Base-by-base conservation (phyloP, 2,888 invertebrate genomes). In the Fissipunctia ypsillon region DNA sequence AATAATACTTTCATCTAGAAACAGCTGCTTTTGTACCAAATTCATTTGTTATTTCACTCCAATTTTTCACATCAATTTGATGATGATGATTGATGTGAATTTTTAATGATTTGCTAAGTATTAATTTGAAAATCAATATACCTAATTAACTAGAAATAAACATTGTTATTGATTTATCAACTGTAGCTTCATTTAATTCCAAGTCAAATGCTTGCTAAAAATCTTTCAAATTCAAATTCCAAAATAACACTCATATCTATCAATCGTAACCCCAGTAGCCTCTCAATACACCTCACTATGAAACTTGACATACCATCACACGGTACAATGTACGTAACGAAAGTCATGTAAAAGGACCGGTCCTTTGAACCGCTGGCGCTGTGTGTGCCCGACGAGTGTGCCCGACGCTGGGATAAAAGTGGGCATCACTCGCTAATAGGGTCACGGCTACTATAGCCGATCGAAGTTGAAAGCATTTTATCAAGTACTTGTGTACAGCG, bases 361-460 rank as follows among this genome's bases (percentile, higher is more conserved):
- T 79, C 79, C 82, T 78, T 83, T 84, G 72, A 83, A 79, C 83
- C 74, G 71, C 70, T 69, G 83, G 81, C 81, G 59, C 52, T 31
- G 75, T 70, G 81, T 89, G 91, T 78, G 75, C 81, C 81, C 84
- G 88, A n/a, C 57, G 75, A 10, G 78, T 90, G 90, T 75, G 80
- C 81, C 81, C 84, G 90, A 70, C 61, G 45, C 31, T 78, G 87
- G 90, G 89, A 89, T 89, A 90, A 90, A 88, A 88, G 90, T 88
- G 88, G 88, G 80, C 83, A 88, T 88, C 70, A 75, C 84, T 79
- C 73, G 69, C 86, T 89, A 90, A 93, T 92, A 91, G 92, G 93
- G 93, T 93, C 91, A 92, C 86, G 87, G 78, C 60, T 64, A 71
- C 78, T 72, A 73, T 72, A 64, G 71, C 41, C 41, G 28, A 56